These are phyloP conservation scores for Nothura maculosa DNA, from an alignment of 2,797 vertebrate genomes.

Conservation along the genomic window DNA sequence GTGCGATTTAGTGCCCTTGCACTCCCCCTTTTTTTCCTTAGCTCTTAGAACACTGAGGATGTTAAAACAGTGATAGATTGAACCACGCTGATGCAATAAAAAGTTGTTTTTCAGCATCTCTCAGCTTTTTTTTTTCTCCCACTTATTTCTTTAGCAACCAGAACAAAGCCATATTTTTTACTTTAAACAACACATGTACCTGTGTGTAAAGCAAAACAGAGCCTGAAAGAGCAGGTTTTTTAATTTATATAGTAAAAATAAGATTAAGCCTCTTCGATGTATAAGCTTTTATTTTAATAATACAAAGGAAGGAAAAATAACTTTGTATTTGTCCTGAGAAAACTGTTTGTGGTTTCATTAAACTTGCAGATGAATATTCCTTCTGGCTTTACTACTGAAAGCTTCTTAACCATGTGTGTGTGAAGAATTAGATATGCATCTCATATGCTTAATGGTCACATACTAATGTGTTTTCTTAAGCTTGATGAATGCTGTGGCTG, in stretches of 20 bases:
- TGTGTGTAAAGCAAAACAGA: neutral
- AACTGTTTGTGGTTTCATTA: conserved; percentile 1
- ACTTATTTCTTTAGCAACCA: neutral
- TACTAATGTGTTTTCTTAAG: neutral
- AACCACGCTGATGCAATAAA: neutral
- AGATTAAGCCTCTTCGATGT: fast-evolving
- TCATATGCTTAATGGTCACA: neutral
- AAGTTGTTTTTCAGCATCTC: neutral
- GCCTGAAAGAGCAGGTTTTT: neutral
- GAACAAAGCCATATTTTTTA: neutral
- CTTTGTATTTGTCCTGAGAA: neutral
- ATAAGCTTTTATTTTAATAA: neutral
- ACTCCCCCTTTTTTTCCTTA: neutral
- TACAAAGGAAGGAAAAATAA: neutral
- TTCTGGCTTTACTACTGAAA: neutral
- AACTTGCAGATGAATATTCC: neutral
- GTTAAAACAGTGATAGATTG: neutral
- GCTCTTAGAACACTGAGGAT: fast-evolving
- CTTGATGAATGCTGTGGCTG: neutral
- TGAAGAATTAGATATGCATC: neutral
- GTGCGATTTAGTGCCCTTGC: neutral
- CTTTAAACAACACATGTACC: neutral
- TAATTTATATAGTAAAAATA: neutral
- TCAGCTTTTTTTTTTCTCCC: neutral
- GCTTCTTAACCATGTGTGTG: neutral